phyloP scores from a whole-genome alignment of 2,797 vertebrate genomes.

The Lophius americanus region DNA sequence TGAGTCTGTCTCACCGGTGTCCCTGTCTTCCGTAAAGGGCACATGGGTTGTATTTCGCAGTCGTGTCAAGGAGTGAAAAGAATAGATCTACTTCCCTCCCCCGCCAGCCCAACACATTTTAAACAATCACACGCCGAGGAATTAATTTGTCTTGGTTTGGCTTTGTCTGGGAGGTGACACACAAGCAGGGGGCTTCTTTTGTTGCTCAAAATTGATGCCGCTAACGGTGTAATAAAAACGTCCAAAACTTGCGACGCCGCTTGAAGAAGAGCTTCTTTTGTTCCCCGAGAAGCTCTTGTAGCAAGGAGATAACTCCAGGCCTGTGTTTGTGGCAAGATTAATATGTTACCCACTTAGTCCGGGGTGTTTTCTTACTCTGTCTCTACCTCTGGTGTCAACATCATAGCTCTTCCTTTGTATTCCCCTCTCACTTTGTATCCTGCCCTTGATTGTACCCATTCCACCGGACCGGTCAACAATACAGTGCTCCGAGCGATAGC shows the following conservation, averaged over 20 bases:
- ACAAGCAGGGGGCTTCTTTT: constrained; percentile 70
- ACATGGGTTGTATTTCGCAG: constrained; percentile 74
- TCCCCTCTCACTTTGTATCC: constrained; percentile 38
- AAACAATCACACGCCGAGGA: constrained; percentile 71
- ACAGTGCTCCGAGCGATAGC: constrained; percentile 36
- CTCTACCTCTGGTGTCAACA: constrained; percentile 72
- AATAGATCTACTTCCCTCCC: constrained; percentile 47
- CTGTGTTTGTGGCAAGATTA: constrained; percentile 72
- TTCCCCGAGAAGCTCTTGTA: constrained; percentile 65
- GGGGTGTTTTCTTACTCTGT: constrained; percentile 53
- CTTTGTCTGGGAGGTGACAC: constrained; percentile 81
- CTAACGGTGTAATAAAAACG: constrained; percentile 80
- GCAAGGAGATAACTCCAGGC: constrained; percentile 71
- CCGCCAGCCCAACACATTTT: constrained; percentile 42
- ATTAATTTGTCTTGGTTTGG: constrained; percentile 83
- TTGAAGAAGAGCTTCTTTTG: constrained; percentile 75
- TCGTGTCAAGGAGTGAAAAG: constrained; percentile 71
- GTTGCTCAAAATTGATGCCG: constrained; percentile 75
- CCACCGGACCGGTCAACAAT: constrained; percentile 59
- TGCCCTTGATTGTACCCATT: constrained; percentile 37
- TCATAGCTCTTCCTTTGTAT: constrained; percentile 61
- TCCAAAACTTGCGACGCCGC: constrained; percentile 66
- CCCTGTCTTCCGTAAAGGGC: constrained; percentile 67
- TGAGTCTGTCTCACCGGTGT: constrained; percentile 51
- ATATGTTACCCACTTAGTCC: constrained; percentile 68